phyloP scores from a whole-genome alignment of 1,140 invertebrate genomes.

The Listronotus oregonensis region DNA sequence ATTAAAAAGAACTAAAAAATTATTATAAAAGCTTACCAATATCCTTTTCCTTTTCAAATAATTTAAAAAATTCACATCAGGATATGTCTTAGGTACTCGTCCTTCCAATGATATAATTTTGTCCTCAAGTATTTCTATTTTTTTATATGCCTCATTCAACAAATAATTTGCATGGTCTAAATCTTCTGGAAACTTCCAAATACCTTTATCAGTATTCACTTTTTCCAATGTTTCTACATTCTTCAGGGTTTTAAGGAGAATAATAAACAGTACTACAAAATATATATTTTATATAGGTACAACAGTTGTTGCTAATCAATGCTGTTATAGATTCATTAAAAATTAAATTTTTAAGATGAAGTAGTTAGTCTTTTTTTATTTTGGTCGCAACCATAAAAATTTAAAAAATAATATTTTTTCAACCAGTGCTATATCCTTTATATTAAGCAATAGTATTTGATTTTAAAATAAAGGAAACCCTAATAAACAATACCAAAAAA shows the following conservation, averaged over 20 bases:
- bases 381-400: too few relatives aligned
- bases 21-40: constrained; percentile 63
- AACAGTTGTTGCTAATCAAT: too few relatives aligned
- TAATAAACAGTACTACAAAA: constrained; percentile 31
- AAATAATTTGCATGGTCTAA: constrained; percentile 40
- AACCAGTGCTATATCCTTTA: too few relatives aligned
- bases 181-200: constrained; percentile 40
- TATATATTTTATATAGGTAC: not conserved
- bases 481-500: too few relatives aligned
- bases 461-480: too few relatives aligned
- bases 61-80: constrained; percentile 87
- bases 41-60: constrained; percentile 91
- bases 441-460: too few relatives aligned
- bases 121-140: constrained; percentile 71
- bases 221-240: constrained; percentile 4
- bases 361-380: too few relatives aligned
- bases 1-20: too few relatives aligned
- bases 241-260: constrained; percentile 19
- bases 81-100: constrained; percentile 80
- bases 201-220: constrained; percentile 8
- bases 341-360: too few relatives aligned
- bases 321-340: too few relatives aligned
- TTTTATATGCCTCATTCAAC: constrained; percentile 39
- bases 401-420: too few relatives aligned
- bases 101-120: constrained; percentile 73